Conservation (phyloP, 2,888 invertebrate species). For the Drosophila birchii region DNA sequence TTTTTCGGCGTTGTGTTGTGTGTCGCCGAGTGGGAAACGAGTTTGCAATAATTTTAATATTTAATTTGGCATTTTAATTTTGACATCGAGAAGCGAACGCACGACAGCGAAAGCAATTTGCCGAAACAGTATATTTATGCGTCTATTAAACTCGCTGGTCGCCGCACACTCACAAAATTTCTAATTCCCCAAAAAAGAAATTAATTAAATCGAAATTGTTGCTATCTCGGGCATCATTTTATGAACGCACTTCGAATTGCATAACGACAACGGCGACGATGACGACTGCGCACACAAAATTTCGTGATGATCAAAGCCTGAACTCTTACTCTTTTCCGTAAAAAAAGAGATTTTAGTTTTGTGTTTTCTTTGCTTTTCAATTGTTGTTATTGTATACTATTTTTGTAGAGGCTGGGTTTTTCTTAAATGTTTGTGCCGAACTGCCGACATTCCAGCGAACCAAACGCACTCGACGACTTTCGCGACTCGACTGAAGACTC, state of each 20-base stretch:
- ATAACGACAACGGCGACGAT: slow-evolving; percentile 55
- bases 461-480: slow-evolving; percentile 85
- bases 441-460: slow-evolving; percentile 61
- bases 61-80: slow-evolving; percentile 41
- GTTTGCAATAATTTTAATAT: slow-evolving; percentile 56
- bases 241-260: slow-evolving; percentile 72
- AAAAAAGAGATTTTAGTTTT: slow-evolving; percentile 22
- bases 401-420: slow-evolving; percentile 59
- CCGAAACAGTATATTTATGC: slow-evolving; percentile 39
- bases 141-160: slow-evolving; percentile 40
- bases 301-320: slow-evolving; percentile 45
- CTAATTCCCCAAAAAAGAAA: slow-evolving; percentile 29
- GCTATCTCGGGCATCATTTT: slow-evolving; percentile 45
- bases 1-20: slow-evolving; percentile 35
- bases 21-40: slow-evolving; percentile 45
- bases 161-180: slow-evolving; percentile 27
- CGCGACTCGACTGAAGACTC: slow-evolving; percentile 84
- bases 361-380: slow-evolving; percentile 15
- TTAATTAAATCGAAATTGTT: slow-evolving; percentile 41
- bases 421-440: slow-evolving; percentile 34
- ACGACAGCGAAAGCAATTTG: slow-evolving; percentile 12
- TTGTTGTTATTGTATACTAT: slow-evolving; percentile 25
- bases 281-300: slow-evolving; percentile 56
- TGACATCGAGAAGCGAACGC: slow-evolving; percentile 33
- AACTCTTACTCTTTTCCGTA: slow-evolving; percentile 36